Evolutionary conservation across 2,888 invertebrate species (phyloP).

Genomic region (Bursaphelenchus okinawaensis): DNA sequence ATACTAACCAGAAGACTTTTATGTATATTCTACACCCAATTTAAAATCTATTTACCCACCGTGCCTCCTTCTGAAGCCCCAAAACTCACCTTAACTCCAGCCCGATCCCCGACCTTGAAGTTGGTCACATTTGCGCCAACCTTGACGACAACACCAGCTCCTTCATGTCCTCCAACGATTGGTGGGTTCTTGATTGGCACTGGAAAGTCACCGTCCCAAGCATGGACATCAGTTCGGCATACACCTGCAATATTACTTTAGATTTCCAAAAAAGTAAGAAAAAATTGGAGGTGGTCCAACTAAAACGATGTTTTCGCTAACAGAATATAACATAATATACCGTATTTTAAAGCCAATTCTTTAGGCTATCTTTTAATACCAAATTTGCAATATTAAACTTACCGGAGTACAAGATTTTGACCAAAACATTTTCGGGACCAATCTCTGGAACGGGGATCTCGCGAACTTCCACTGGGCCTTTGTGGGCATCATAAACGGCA

Average conservation of each 20-base stretch:
- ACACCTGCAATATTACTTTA: not conserved
- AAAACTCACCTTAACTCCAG: conserved; percentile 33
- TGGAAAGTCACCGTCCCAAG: not conserved
- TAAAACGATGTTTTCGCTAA: too few relatives aligned
- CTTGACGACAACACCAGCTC: conserved; percentile 34
- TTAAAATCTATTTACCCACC: not conserved
- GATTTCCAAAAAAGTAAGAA: too few relatives aligned
- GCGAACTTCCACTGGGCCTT: conserved; percentile 11
- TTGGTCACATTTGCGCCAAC: conserved; percentile 32
- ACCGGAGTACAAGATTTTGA: conserved; percentile 23
- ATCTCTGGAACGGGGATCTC: conserved; percentile 24
- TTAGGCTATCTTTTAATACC: too few relatives aligned
- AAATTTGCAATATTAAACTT: too few relatives aligned
- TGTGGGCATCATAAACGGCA: conserved; percentile 16
- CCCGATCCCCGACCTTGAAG: conserved; percentile 35
- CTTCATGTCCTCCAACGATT: conserved; percentile 40
- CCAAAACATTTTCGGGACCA: conserved; percentile 20
- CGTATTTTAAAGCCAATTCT: too few relatives aligned
- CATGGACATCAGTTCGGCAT: conserved; percentile 24
- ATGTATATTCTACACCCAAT: too few relatives aligned
- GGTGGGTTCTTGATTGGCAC: conserved; percentile 10
- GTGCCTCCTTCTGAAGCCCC: not conserved
- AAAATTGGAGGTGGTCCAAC: too few relatives aligned
- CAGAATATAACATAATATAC: too few relatives aligned
- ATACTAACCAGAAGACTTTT: too few relatives aligned